Base-by-base conservation (phyloP, 2,113 vertebrate genomes). In the Chlorodrepanis virens region DNA sequence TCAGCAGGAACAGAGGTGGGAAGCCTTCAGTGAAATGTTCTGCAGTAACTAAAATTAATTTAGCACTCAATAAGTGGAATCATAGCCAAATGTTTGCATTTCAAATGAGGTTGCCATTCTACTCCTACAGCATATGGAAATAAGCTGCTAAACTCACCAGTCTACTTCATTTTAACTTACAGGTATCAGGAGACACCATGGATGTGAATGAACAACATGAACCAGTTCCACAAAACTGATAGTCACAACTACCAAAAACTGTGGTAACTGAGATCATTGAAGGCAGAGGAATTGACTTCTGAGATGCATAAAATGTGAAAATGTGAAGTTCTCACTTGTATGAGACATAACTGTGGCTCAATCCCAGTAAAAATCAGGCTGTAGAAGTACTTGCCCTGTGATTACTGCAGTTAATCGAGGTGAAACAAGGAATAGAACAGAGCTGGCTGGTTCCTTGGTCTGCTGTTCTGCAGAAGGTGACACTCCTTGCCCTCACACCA, bases 41-140 rank as follows among this genome's bases (percentile, higher is more conserved):
- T 85, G 57, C 50, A 74, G 87, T 65, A 67, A 44, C 84, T 88
- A 79, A 81, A 87, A 69, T 83, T 91, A 89, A 85, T 85, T 94
- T 86, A 90, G 64, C 63, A 92, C 59, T 86, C 79, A 92, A 9
- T 84, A 94, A 94, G 42, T 61, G 57, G 61, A 96, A 92, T 57
- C 40, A 33, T 57, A 95, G 56, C 49, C 67, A 90, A 88, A 71
- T 12, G 61, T 77, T 12, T 68, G 57, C 72, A 84, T 89, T 89
- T 81, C 69, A 89, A 68, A 91, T 67, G 59, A 86, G 27, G 60
- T 59, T 92, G 80, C 74, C 29, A 67, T 92, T 87, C 83, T 47
- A 60, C 65, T 89, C 65, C 72, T 87, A 84, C 52, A 87, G 49
- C 83, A 89, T 59, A 92, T 57, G 52, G 60, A 77, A 94, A 87